phyloP scores from a whole-genome alignment of 2,797 vertebrate genomes.

The Poeciliopsis presidionis region DNA sequence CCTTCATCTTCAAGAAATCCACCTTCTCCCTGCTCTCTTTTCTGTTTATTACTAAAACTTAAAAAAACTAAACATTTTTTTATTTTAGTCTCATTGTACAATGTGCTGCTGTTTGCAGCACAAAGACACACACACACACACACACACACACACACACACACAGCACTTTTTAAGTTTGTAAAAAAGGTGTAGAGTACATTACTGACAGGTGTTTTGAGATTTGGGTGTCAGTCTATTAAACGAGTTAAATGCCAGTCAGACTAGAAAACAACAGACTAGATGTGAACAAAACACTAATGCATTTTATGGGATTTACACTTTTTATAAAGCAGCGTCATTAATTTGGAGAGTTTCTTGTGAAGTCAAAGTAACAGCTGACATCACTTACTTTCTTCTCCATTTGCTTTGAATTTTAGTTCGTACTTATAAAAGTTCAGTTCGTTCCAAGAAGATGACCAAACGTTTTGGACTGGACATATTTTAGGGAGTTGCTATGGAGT shows the following conservation, averaged over 20 bases:
- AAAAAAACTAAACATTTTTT: conserved; percentile 24
- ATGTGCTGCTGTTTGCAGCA: conserved; percentile 31
- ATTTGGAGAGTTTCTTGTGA: not conserved
- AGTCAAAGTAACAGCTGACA: not conserved
- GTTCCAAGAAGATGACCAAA: not conserved
- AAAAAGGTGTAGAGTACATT: not conserved
- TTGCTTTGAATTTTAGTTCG: conserved; percentile 8
- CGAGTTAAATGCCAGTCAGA: not conserved
- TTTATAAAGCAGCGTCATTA: not conserved
- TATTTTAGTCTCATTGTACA: conserved; percentile 46
- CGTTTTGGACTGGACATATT: not conserved
- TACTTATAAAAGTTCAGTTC: not conserved
- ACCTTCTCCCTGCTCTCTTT: not conserved
- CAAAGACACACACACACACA: not conserved
- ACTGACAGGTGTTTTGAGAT: not conserved
- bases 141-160: conserved; percentile 16
- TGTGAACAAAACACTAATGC: not conserved
- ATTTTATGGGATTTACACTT: not conserved
- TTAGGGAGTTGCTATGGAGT: not conserved
- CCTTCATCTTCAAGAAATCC: conserved; percentile 11
- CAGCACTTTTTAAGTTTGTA: not conserved
- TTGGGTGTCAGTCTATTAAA: not conserved
- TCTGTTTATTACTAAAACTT: conserved; percentile 29
- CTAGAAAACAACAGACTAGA: not conserved
- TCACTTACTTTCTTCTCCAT: not conserved